Evolutionary conservation across 1,140 invertebrate genomes (phyloP), one percentile per base, ranked within the genome.

Genomic region (Eurytemora carolleeae): DNA sequence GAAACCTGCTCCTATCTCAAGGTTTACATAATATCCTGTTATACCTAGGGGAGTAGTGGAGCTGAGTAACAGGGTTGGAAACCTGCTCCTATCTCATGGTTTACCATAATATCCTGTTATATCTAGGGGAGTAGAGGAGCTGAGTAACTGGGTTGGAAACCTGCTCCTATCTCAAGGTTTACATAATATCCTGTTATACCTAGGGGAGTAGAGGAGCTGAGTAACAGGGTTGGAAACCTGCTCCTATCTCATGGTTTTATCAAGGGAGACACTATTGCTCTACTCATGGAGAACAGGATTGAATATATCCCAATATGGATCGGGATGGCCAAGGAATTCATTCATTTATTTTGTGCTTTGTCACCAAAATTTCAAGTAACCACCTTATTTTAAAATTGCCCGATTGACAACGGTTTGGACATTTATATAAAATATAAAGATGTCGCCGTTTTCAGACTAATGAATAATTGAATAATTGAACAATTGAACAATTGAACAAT

Each of bases 301-400:
- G 74, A 79, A 65, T 77, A 70, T 66, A 70, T 77, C 18, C 71
- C 70, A 31, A 68, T 76, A 24, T 79, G 77, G 77, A 68, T 79
- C 1, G 78, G 78, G 3, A 64, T 79, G 57, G 68, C 71, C 7
- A 76, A 68, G 59, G 31, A 44, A 44, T 44, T 44, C 7, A 44
- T 7, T 44, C n/a, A 12, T 44, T 44, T 44, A 7, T 44, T 44
- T 44, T 44, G 7, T 44, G 31, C n/a, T n/a, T n/a, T n/a, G n/a
- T n/a, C n/a, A n/a, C n/a, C n/a, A n/a, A n/a, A n/a, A n/a, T n/a
- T n/a, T n/a, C n/a, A n/a, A n/a, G n/a, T n/a, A n/a, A n/a, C n/a
- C n/a, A n/a, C n/a, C n/a, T n/a, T n/a, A n/a, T n/a, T n/a, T n/a
- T n/a, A n/a, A n/a, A n/a, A n/a, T n/a, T n/a, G n/a, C n/a, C n/a